Evolutionary conservation across 2,888 invertebrate species (phyloP), one percentile per base, ranked within the genome.

Genomic region (Ferdinandea cuprea): DNA sequence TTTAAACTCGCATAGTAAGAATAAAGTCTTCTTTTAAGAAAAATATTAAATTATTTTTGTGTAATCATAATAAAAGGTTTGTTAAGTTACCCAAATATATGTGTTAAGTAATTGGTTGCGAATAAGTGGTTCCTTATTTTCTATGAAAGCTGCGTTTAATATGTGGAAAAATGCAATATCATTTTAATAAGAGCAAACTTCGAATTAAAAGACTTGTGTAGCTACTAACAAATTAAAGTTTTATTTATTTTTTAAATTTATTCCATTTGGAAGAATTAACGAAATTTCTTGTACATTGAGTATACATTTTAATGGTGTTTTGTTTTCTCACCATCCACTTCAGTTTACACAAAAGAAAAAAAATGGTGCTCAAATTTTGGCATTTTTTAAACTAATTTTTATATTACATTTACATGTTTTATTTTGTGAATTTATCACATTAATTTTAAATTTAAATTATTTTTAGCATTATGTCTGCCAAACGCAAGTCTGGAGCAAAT

Each of bases 401-500:
- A 25, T 30, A 8, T 3, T 9, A 32, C 6, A 6, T 28, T 6
- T 6, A 13, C 35, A 7, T 6, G 3, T 15, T 5, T 42, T 40
- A 17, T 8, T 17, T 28, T 52, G 7, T 56, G 6, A 35, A 8
- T 6, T 17, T 25, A 3, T n/a, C n/a, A 8, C 15, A 5, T 19
- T 40, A 30, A 13, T 40, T 50, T 17, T 3, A 42, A n/a, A n/a
- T n/a, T 6, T 42, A 13, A 32, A 19, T 21, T 7, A n/a, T 15
- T 30, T 58, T 30, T 25, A 74, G 74, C 13, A 35, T 19, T 28
- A 91, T 91, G 91, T 89, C 91, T 73, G 89, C 90, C 61, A 91
- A 91, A 86, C 90, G 91, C 61, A 91, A 91, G 87, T 72, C 87
- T 19, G 91, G 91, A 85, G 89, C 88, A 56, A 89, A 89, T 73